A percentile compares a stretch with the other conserved stretches of the same genome.
phyloP scores from a whole-genome alignment of 2,113 vertebrate species.

The Scalopus aquaticus region DNA sequence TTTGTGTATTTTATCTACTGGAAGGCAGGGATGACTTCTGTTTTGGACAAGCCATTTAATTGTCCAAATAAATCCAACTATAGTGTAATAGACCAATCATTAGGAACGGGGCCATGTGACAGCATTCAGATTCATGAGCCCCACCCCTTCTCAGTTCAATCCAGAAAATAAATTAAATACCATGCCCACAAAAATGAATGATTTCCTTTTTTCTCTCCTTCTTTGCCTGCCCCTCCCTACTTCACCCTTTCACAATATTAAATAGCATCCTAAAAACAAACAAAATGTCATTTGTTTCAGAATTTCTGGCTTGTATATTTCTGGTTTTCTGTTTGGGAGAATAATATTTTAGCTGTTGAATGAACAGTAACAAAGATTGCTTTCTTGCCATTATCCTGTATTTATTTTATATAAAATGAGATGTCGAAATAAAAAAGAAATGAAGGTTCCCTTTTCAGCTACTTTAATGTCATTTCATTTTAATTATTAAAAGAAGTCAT shows the following conservation, averaged over 20 bases:
- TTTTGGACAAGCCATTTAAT: slow-evolving; percentile 73
- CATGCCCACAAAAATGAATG: not conserved
- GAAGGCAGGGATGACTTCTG: slow-evolving; percentile 71
- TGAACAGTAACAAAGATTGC: not conserved
- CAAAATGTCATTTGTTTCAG: not conserved
- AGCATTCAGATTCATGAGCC: slow-evolving; percentile 48
- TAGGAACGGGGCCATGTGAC: slow-evolving; percentile 50
- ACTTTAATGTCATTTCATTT: slow-evolving; percentile 26
- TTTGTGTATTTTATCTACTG: slow-evolving; percentile 71
- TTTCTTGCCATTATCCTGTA: not conserved
- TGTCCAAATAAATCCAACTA: slow-evolving; percentile 72
- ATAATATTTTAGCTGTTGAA: not conserved
- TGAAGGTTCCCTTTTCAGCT: not conserved
- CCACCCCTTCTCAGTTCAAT: slow-evolving; percentile 33
- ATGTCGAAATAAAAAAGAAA: not conserved
- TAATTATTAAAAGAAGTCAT: not conserved
- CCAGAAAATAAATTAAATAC: slow-evolving; percentile 63
- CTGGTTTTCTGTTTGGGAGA: not conserved
- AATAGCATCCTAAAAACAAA: slow-evolving; percentile 1
- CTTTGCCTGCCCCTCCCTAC: not conserved
- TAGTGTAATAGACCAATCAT: slow-evolving; percentile 68
- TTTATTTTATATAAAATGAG: not conserved
- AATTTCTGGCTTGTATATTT: not conserved
- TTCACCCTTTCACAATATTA: not conserved
- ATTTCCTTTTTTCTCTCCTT: not conserved